Percentiles rank a stretch among this genome's conserved stretches.
Conservation (phyloP, 1,140 invertebrate genomes). For the Daktulosphaira vitifoliae region DNA sequence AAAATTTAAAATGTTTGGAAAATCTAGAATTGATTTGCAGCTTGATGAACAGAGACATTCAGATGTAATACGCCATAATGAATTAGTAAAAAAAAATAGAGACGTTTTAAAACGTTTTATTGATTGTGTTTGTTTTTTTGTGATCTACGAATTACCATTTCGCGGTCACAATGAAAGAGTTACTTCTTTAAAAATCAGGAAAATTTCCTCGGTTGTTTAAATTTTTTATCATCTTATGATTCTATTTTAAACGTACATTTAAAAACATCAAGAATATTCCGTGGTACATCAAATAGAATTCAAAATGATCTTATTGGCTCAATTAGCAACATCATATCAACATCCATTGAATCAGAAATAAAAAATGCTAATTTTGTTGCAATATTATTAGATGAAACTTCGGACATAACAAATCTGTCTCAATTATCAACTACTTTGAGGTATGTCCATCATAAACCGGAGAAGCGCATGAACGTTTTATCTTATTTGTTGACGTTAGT, state of each 20-base stretch:
- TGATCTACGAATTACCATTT: neutral
- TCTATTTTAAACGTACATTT: constrained; percentile 1
- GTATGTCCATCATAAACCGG: neutral
- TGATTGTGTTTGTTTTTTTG: constrained; percentile 9
- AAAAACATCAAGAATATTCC: neutral
- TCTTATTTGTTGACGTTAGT: neutral
- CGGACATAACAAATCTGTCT: neutral
- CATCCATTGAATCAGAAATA: neutral
- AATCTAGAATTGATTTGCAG: neutral
- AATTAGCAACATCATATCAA: neutral
- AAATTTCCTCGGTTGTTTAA: neutral
- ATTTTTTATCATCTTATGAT: constrained; percentile 9
- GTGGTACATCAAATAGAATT: constrained; percentile 14
- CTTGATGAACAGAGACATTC: neutral
- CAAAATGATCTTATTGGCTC: too few relatives aligned
- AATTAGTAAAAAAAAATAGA: constrained; percentile 5
- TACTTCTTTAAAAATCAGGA: too few relatives aligned
- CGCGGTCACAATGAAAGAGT: neutral
- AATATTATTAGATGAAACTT: constrained; percentile 5
- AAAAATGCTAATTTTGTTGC: neutral
- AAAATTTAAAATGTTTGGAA: constrained; percentile 10
- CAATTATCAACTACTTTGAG: neutral
- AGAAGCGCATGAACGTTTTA: neutral
- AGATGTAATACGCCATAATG: neutral
- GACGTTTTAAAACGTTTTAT: constrained; percentile 1